Evolutionary conservation across 1,140 invertebrate species (phyloP).

Genomic region (Lepidurus couesii): DNA sequence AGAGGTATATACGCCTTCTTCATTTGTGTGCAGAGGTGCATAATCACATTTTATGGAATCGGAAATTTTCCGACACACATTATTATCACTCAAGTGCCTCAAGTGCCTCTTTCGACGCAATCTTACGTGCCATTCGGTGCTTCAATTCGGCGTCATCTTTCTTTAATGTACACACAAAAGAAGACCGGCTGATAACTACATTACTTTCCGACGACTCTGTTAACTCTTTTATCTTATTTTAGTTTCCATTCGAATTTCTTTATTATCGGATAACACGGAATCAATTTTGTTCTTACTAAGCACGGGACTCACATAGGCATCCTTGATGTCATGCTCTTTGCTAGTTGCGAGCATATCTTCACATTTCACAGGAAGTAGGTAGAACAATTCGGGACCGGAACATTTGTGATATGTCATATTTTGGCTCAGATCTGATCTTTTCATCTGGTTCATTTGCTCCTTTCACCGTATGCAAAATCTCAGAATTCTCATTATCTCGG

Average conservation of each 20-base stretch:
- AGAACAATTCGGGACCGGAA: neutral
- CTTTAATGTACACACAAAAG: too few relatives aligned
- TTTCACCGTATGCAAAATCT: neutral
- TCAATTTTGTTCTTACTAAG: neutral
- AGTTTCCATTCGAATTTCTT: too few relatives aligned
- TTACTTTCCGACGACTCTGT: too few relatives aligned
- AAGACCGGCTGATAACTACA: too few relatives aligned
- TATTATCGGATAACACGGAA: too few relatives aligned
- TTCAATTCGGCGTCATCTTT: neutral
- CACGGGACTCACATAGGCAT: neutral
- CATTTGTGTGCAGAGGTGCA: neutral
- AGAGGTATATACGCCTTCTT: neutral
- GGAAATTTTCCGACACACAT: neutral
- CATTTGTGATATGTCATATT: neutral
- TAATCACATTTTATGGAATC: neutral
- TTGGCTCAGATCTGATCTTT: neutral
- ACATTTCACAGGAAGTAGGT: neutral
- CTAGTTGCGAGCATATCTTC: neutral
- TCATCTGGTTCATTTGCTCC: neutral
- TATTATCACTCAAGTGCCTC: neutral
- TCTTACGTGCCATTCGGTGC: neutral
- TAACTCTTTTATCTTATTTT: too few relatives aligned
- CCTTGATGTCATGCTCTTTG: neutral
- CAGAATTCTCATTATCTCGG: too few relatives aligned
- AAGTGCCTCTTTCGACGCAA: neutral